Evolutionary conservation across 2,113 vertebrate species (phyloP).

Genomic region (Sardina pilchardus): DNA sequence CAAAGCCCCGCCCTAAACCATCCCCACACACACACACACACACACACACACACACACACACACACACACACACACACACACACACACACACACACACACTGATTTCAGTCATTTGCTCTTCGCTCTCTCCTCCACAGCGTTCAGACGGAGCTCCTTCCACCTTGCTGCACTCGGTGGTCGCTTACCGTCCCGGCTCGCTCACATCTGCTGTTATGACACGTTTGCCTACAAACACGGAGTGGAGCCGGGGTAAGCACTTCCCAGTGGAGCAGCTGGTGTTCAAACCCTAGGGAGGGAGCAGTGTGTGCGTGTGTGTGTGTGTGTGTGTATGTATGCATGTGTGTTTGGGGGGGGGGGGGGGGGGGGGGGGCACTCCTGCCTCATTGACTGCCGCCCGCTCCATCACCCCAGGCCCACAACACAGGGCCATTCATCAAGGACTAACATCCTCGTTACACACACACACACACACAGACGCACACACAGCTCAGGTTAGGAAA

Average conservation of each 20-base stretch:
- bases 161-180: background rate
- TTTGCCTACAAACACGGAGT: constrained; percentile 29
- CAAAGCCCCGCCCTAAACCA: background rate
- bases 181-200: constrained; percentile 7
- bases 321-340: background rate
- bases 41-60: background rate
- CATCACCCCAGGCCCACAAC: constrained; percentile 30
- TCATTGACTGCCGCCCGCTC: background rate
- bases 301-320: background rate
- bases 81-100: background rate
- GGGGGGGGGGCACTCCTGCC: background rate
- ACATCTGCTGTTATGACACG: constrained; percentile 29
- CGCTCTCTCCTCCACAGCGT: background rate
- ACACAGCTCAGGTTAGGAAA: constrained; percentile 29
- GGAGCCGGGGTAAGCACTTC: constrained; percentile 32
- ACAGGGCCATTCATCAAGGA: constrained; percentile 44
- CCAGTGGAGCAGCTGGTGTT: constrained; percentile 34
- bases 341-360: background rate
- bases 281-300: constrained; percentile 23
- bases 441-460: constrained; percentile 33
- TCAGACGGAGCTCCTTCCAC: background rate
- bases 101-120: background rate
- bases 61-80: background rate
- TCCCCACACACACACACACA: background rate
- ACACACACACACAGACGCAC: background rate